Base-by-base conservation (phyloP, 2,113 vertebrate species). In the Propithecus coquereli region DNA sequence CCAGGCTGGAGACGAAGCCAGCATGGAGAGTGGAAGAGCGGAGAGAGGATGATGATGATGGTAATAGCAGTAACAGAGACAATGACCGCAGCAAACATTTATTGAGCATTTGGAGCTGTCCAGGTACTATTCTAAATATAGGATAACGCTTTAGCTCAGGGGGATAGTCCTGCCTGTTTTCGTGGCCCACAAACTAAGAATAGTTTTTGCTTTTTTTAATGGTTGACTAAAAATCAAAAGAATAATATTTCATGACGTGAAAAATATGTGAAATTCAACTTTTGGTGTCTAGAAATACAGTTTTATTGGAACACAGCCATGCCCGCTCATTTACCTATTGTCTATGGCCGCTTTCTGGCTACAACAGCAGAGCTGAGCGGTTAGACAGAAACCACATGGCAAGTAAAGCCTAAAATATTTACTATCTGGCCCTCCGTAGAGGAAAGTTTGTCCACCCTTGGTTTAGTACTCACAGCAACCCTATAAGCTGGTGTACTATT, bases 231-330 rank as follows among this genome's bases (percentile, higher is more conserved):
- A 91, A 81, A 63, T 37, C 22, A n/a, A 61, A 92, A 68, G 40
- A 61, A 43, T 37, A 86, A n/a, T 73, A 37, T 96, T 87, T 87
- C n/a, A 32, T 7, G 12, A 30, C 18, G 14, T 59, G 79, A 65
- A 96, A 96, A 81, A 80, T 23, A 50, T 25, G 32, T 71, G 57
- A 57, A 79, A 63, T 57, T 92, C 65, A 59, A 65, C 73, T 63
- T 65, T 63, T 54, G 34, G 73, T 32, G 45, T 37, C 61, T 81
- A 27, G 30, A 71, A 94, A 65, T 76, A 66, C 65, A 59, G 73
- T 73, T 54, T 45, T 43, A 73, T 14, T 87, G 47, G 66, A 57
- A 54, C 17, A 45, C 37, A 81, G 54, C 65, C 22, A 30, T 27
- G n/a, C 30, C 68, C 37, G 45, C 34, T 73, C 52, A 23, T 76